A percentile compares a stretch with the other conserved stretches of the same genome.
These are phyloP conservation scores for Shinisaurus crocodilurus DNA, from an alignment of 2,113 vertebrate species.

Conservation along the genomic window DNA sequence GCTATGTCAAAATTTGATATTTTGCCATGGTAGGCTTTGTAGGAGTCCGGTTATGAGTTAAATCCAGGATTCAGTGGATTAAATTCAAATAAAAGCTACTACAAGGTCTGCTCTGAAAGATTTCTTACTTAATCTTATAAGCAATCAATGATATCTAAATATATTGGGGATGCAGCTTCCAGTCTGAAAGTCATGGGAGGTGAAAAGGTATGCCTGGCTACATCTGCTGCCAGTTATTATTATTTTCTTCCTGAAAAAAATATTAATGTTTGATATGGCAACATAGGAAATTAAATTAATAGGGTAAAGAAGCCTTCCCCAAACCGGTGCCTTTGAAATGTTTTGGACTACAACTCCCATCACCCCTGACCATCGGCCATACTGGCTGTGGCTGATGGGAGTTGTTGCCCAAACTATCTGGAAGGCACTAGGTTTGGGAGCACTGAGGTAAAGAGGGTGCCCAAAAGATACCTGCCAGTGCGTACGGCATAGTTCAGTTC, in stretches of 20 bases:
- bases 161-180: conserved; percentile 60
- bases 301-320: background rate
- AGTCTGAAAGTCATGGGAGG: conserved; percentile 56
- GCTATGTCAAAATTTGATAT: conserved; percentile 46
- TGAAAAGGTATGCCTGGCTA: conserved; percentile 67
- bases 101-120: conserved; percentile 57
- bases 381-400: background rate
- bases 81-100: conserved; percentile 63
- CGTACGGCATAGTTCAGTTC: background rate
- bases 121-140: conserved; percentile 65
- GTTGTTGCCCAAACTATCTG: background rate
- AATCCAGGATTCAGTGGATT: conserved; percentile 63
- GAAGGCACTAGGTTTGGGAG: background rate
- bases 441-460: too few species aligned
- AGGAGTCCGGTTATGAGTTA: conserved; percentile 58
- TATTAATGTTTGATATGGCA: conserved; percentile 29
- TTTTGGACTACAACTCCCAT: background rate
- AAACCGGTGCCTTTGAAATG: background rate
- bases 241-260: background rate
- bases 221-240: conserved; percentile 48
- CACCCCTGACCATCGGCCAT: background rate
- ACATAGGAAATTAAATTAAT: background rate
- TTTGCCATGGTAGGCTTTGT: conserved; percentile 40
- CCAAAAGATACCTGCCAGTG: background rate
- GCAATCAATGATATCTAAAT: conserved; percentile 67